Evolutionary conservation across 2,113 vertebrate genomes (phyloP), one percentile per base, ranked within the genome.

Genomic region (Equus przewalskii): DNA sequence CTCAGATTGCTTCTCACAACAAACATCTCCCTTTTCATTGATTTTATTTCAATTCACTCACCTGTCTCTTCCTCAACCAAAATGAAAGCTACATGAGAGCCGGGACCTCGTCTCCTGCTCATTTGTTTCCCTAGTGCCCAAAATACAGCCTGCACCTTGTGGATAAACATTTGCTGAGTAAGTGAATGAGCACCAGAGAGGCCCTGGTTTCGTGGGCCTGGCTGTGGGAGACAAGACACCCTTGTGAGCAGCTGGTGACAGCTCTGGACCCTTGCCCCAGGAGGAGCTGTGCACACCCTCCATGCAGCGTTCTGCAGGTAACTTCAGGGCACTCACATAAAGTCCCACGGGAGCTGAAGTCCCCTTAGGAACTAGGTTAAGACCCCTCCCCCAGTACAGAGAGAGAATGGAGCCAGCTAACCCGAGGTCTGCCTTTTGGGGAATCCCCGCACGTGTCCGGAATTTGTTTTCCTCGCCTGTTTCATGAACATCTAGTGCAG

Each of bases 251-350:
- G 8, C 46, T 86, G 28, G 4, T 33, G 79, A 60, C 28, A 22
- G 10, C 1, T 4, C 26, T 3, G 19, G 58, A 6, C 14, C 21
- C 22, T 30, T 0, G 5, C 7, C 9, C 22, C 3, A 14, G 51
- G 19, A 19, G 36, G 14, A n/a, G 11, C 7, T 5, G 7, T 4
- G 1, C 41, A 69, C 11, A 12, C 7, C 19, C 24, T 33, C 21
- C 0, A 2, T 0, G 13, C 5, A 46, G 7, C 0, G 0, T 10
- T 69, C 28, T 73, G 41, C 30, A 65, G 33, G 36, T n/a, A 69
- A 33, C 65, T 89, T 18, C 11, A 33, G 49, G 46, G 24, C 16
- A 2, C 51, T 65, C 69, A 51, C 28, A 4, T 76, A 84, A 67
- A 46, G 11, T 13, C n/a, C 44, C 24, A 9, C 0, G 1, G 44